Percentiles rank a stretch among this genome's conserved stretches.
These are phyloP conservation scores for Epinotia brunnichana DNA, from an alignment of 2,888 invertebrate genomes.

Conservation along the genomic window DNA sequence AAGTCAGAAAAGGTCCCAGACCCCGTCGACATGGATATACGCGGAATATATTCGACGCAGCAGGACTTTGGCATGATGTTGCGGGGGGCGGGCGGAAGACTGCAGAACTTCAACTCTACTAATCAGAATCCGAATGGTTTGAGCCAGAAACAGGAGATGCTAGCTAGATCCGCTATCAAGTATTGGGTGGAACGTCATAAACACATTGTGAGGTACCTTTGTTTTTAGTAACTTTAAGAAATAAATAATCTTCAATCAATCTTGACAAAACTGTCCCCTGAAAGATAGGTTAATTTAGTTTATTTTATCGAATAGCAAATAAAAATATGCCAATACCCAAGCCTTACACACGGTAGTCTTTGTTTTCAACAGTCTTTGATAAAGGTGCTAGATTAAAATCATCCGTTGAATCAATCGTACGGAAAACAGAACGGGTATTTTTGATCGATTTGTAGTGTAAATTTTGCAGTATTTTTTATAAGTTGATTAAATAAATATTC, in stretches of 20 bases:
- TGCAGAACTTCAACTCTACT: conserved; percentile 84
- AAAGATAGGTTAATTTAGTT: no score
- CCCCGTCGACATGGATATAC: conserved; percentile 85
- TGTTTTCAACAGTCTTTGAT: background rate
- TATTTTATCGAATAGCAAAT: no score
- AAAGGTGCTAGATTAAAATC: background rate
- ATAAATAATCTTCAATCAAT: no score
- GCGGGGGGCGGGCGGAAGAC: conserved; percentile 86
- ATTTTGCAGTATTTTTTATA: background rate
- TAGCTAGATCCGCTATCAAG: conserved; percentile 93
- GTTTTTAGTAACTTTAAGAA: background rate
- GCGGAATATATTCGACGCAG: conserved; percentile 90
- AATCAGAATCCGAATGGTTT: conserved; percentile 89
- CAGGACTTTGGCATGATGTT: conserved; percentile 91
- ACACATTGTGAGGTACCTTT: conserved; percentile 90
- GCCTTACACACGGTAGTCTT: background rate
- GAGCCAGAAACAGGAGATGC: conserved; percentile 91
- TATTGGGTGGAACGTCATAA: conserved; percentile 96
- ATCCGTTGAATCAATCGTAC: background rate
- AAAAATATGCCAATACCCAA: no score
- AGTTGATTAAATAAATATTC: background rate
- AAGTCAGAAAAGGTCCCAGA: conserved; percentile 80
- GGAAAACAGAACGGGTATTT: background rate
- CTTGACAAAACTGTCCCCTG: no score
- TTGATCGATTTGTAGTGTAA: background rate